Conservation (phyloP, 2,888 invertebrate species). For the Cryptocephalus moraei region DNA sequence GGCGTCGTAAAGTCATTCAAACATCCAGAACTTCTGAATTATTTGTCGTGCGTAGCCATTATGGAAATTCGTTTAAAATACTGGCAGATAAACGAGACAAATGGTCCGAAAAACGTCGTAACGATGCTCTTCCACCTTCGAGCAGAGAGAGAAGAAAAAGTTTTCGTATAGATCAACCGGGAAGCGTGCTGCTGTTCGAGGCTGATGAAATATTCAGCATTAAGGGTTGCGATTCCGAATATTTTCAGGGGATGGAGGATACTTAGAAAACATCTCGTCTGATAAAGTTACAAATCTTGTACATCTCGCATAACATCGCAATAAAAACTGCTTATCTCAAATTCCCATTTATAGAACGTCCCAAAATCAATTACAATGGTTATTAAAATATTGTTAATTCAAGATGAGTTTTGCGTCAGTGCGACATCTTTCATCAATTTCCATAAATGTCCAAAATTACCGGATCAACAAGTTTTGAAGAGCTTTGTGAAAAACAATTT, state of each 20-base stretch:
- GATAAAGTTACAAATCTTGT: too few relatives aligned
- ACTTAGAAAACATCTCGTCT: too few relatives aligned
- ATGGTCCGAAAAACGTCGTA: slow-evolving; percentile 28
- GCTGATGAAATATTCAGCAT: slow-evolving; percentile 3
- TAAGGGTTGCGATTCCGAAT: slow-evolving; percentile 8
- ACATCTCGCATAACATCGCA: too few relatives aligned
- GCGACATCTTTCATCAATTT: too few relatives aligned
- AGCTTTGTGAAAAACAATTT: too few relatives aligned
- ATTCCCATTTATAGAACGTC: background rate
- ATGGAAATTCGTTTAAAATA: slow-evolving; percentile 29
- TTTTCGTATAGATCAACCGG: background rate
- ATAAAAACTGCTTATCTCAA: slow-evolving; percentile 6
- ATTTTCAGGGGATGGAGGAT: slow-evolving; percentile 3
- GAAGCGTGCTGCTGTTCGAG: background rate
- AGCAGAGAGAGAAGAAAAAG: slow-evolving; percentile 1
- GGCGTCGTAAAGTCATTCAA: background rate
- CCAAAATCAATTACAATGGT: too few relatives aligned
- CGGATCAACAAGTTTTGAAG: too few relatives aligned
- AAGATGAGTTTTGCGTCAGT: too few relatives aligned
- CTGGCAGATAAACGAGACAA: slow-evolving; percentile 28
- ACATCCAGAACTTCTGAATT: slow-evolving; percentile 18
- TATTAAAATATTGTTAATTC: too few relatives aligned
- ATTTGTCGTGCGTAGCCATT: slow-evolving; percentile 26
- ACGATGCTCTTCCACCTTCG: background rate
- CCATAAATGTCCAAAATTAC: too few relatives aligned